Base-by-base conservation (phyloP, 2,888 invertebrate genomes). In the Ligdia adustata region DNA sequence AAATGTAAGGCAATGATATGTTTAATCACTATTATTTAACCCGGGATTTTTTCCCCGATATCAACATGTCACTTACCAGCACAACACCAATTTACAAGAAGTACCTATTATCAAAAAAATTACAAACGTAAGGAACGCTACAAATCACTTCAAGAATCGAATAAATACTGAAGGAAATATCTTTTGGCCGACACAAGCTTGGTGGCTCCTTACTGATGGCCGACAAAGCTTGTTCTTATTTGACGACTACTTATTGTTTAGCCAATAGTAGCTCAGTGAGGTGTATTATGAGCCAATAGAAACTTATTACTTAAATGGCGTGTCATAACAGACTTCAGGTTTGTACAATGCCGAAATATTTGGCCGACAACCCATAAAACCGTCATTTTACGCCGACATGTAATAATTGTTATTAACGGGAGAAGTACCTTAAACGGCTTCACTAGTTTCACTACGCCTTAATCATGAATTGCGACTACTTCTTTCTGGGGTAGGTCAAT, bases 91-190 rank as follows among this genome's bases (percentile, higher is more conserved):
- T 15, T n/a, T 3, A 80, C 81, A 82, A 81, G 73, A 66, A 66
- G 66, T 69, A 75, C 79, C 75, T 83, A 81, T 80, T 69, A 69
- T 67, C 67, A 69, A 72, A 66, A 69, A 66, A 62, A 22, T 7
- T n/a, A 7, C 22, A 22, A 67, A 70, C 72, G 71, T 66, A 67
- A 64, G 68, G 66, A 79, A 78, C 66, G 70, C 73, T 79, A 72
- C 75, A 83, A 78, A 75, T 79, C 78, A 71, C 74, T 64, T 61
- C 76, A 77, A 78, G 72, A 79, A 79, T 78, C 79, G 72, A 78
- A 81, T 73, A 73, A 75, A 64, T 73, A 78, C 78, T 85, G 85
- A 75, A 62, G 59, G 72, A 77, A 82, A 84, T 85, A 84, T 74
- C 68, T 67, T 68, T 74, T 81, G 65, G 64, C 83, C 89, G 84